phyloP scores from a whole-genome alignment of 2,888 invertebrate species.

The Halictus quadricinctus region DNA sequence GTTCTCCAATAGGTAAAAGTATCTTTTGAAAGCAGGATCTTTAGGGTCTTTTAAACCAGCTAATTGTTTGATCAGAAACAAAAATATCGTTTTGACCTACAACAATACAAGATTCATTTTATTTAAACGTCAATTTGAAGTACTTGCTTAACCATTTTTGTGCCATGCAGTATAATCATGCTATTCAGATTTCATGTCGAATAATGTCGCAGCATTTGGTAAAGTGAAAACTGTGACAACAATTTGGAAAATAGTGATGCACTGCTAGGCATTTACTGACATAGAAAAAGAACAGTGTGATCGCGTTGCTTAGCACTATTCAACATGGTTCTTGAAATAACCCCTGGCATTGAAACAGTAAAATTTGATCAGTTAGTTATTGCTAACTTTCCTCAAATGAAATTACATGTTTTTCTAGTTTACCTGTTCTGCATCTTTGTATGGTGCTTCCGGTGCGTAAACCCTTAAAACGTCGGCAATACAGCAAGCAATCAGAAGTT shows the following conservation, averaged over 20 bases:
- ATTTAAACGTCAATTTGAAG: not conserved
- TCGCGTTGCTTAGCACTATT: too few relatives aligned
- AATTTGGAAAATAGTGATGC: too few relatives aligned
- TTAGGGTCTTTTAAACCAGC: slow-evolving; percentile 97
- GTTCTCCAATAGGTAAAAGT: slow-evolving; percentile 98
- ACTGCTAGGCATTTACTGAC: too few relatives aligned
- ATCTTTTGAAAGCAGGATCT: slow-evolving; percentile 98
- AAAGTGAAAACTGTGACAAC: too few relatives aligned
- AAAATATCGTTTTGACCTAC: slow-evolving; percentile 90
- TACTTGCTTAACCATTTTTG: not conserved
- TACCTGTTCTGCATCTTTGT: slow-evolving; percentile 97
- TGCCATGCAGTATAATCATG: not conserved
- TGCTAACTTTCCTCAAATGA: not conserved
- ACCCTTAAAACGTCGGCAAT: slow-evolving; percentile 98
- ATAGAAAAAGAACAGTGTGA: too few relatives aligned
- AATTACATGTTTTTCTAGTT: slow-evolving; percentile 83
- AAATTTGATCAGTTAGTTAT: slow-evolving; percentile 5
- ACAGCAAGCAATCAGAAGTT: slow-evolving; percentile 97
- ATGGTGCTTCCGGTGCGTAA: slow-evolving; percentile 98
- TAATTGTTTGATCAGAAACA: slow-evolving; percentile 96
- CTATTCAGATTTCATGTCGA: not conserved
- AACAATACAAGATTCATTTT: slow-evolving; percentile 22
- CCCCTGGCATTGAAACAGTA: not conserved
- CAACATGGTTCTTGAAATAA: too few relatives aligned
- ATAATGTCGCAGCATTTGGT: too few relatives aligned